Evolutionary conservation across 2,113 vertebrate genomes (phyloP).

Genomic region (Alectura lathami): DNA sequence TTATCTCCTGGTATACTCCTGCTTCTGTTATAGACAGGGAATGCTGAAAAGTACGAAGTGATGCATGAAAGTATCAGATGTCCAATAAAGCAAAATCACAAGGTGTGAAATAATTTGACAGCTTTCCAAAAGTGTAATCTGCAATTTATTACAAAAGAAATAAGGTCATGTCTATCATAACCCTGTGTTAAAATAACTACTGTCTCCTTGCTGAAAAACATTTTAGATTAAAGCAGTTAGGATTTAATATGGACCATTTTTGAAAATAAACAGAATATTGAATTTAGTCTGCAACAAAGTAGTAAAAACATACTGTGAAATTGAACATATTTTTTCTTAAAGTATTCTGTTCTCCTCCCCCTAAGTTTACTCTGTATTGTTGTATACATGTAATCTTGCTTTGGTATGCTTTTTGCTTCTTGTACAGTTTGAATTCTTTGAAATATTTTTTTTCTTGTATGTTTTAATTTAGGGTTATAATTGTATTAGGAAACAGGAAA

Average conservation of each 20-base stretch:
- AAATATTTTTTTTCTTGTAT: slow-evolving; percentile 32
- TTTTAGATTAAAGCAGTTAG: slow-evolving; percentile 14
- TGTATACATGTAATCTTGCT: background rate
- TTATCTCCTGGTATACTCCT: background rate
- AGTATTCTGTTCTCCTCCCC: background rate
- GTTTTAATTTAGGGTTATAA: slow-evolving; percentile 54
- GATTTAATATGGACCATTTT: background rate
- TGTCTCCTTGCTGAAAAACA: background rate
- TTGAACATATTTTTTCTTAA: background rate
- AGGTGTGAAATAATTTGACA: slow-evolving; percentile 41
- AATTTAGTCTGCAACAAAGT: background rate
- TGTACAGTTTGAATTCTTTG: background rate
- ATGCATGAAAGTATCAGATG: slow-evolving; percentile 30
- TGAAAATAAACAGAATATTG: background rate
- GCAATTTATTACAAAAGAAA: slow-evolving; percentile 39
- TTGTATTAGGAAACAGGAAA: slow-evolving; percentile 59
- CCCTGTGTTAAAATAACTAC: slow-evolving; percentile 16
- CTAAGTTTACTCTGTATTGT: background rate
- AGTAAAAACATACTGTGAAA: background rate
- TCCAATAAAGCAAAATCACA: slow-evolving; percentile 36
- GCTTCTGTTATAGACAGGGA: background rate
- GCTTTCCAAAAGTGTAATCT: slow-evolving; percentile 38
- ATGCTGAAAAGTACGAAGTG: slow-evolving; percentile 24
- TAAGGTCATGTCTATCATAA: background rate
- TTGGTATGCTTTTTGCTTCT: background rate